A percentile compares a stretch with the other conserved stretches of the same genome.
These are phyloP conservation scores for Lathronympha strigana DNA, from an alignment of 2,888 invertebrate species.

Conservation along the genomic window DNA sequence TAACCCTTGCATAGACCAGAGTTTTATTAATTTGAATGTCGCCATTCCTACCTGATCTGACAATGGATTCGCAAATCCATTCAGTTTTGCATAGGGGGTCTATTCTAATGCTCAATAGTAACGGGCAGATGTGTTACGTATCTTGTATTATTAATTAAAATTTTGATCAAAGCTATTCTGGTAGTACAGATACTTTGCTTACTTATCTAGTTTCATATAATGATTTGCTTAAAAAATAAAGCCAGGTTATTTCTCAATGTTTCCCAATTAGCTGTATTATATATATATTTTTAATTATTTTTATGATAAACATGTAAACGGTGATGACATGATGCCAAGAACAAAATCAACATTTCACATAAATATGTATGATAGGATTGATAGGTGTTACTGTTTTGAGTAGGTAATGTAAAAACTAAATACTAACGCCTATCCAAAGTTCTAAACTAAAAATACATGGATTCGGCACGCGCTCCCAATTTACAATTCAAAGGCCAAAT, in stretches of 20 bases:
- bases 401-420: background rate
- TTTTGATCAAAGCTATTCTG: constrained; percentile 11
- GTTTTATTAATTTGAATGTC: constrained; percentile 83
- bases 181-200: constrained; percentile 8
- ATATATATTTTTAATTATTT: no score
- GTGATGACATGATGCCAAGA: no score
- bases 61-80: constrained; percentile 69
- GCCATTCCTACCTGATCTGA: constrained; percentile 80
- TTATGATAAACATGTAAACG: background rate
- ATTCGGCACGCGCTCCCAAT: constrained; percentile 14
- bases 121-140: constrained; percentile 42
- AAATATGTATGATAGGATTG: no score
- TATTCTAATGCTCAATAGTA: constrained; percentile 66
- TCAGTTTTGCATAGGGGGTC: constrained; percentile 80
- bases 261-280: no score
- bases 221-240: background rate
- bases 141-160: constrained; percentile 40
- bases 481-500: constrained; percentile 26
- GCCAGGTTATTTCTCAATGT: background rate
- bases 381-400: background rate
- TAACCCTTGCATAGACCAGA: constrained; percentile 73
- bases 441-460: background rate
- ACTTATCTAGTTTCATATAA: background rate
- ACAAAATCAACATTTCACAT: no score
- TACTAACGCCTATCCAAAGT: background rate